Conservation (phyloP, 53 echinoderm and acorn worm species). For the Arbacia lixula region DNA sequence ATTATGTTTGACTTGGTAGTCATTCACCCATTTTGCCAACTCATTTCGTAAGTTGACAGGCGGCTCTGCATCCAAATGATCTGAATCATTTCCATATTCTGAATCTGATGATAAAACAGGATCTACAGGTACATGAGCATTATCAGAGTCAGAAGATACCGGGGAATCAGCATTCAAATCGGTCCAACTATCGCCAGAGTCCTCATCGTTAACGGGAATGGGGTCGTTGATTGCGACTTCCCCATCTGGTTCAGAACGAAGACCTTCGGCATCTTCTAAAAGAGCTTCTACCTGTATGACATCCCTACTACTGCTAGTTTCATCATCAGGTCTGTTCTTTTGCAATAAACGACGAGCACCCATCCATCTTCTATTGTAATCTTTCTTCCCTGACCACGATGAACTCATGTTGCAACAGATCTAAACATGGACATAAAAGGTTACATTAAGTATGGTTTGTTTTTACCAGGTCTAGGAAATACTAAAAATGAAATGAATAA, state of each 20-base stretch:
- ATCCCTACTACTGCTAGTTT: conserved; percentile 16
- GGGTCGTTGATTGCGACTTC: conserved; percentile 24
- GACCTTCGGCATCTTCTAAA: conserved; percentile 23
- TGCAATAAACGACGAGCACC: conserved; percentile 24
- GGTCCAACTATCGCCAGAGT: conserved; percentile 35
- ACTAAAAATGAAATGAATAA: conserved; percentile 25
- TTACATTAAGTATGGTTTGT: conserved; percentile 16
- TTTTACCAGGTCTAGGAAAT: conserved; percentile 30
- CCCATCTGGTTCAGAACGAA: conserved; percentile 44
- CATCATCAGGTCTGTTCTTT: conserved; percentile 33
- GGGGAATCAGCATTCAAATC: conserved; percentile 48
- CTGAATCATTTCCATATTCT: conserved; percentile 22
- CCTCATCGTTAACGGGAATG: conserved; percentile 51
- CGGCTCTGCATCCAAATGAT: conserved; percentile 41
- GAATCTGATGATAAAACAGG: conserved; percentile 24
- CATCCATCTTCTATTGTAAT: conserved; percentile 56
- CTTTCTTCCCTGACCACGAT: conserved; percentile 42
- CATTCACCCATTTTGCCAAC: conserved; percentile 60
- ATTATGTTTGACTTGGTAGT: conserved; percentile 55
- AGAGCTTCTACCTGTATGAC: conserved; percentile 21
- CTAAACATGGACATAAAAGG: conserved; percentile 27
- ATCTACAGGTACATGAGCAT: conserved; percentile 36
- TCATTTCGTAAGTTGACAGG: conserved; percentile 22
- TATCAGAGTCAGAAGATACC: conserved; percentile 49
- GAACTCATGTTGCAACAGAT: conserved; percentile 34